phyloP scores from a whole-genome alignment of 2,888 invertebrate species.

The Drosophila greeni region DNA sequence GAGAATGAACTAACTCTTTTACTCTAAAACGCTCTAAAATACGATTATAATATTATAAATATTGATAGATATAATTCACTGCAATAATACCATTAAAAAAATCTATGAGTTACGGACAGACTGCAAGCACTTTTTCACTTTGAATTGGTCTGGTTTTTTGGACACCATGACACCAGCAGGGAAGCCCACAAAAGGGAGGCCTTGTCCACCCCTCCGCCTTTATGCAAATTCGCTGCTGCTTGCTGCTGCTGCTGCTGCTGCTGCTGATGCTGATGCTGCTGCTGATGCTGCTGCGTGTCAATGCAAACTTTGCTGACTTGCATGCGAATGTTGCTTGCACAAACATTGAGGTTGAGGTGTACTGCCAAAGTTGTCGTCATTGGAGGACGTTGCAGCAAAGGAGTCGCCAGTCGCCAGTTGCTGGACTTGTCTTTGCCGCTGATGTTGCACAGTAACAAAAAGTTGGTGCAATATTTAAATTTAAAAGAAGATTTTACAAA shows the following conservation, averaged over 20 bases:
- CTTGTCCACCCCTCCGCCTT: slow-evolving; percentile 66
- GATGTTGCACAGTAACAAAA: slow-evolving; percentile 7
- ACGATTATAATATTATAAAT: too few species aligned
- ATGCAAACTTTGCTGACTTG: slow-evolving; percentile 77
- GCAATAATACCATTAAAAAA: too few species aligned
- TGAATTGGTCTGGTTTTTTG: slow-evolving; percentile 66
- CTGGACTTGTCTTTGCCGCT: slow-evolving; percentile 50
- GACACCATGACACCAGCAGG: slow-evolving; percentile 71
- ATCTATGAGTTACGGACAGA: neutral
- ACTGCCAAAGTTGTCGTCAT: slow-evolving; percentile 71
- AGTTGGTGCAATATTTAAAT: neutral
- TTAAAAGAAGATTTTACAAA: neutral
- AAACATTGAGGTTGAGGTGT: slow-evolving; percentile 76
- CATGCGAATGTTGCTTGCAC: slow-evolving; percentile 76
- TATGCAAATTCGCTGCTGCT: slow-evolving; percentile 75
- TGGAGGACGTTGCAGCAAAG: slow-evolving; percentile 34
- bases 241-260: slow-evolving; percentile 42
- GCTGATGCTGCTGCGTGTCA: slow-evolving; percentile 74
- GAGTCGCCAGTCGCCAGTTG: slow-evolving; percentile 38
- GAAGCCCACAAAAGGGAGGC: slow-evolving; percentile 43
- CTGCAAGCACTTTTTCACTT: slow-evolving; percentile 51
- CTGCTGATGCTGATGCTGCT: slow-evolving; percentile 47
- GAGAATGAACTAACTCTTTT: neutral
- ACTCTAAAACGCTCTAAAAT: too few species aligned
- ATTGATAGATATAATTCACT: too few species aligned